These are phyloP conservation scores for Mesoclemmys tuberculata DNA, from an alignment of 2,113 vertebrate species.

Conservation along the genomic window DNA sequence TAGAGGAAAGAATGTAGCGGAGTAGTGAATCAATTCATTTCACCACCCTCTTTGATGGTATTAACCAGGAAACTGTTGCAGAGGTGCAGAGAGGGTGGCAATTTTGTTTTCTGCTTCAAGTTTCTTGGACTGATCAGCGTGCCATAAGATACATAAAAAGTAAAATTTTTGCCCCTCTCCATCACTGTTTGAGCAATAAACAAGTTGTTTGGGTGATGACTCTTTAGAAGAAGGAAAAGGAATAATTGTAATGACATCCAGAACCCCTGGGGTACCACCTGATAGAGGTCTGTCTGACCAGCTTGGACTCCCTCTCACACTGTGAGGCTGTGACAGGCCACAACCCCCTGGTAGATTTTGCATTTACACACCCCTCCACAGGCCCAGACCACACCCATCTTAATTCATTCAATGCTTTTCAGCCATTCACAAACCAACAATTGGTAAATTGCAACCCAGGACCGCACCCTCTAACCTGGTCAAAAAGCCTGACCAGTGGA, in stretches of 20 bases:
- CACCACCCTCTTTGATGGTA: background rate
- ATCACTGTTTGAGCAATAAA: background rate
- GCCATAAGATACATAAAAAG: background rate
- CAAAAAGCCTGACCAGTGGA: no score
- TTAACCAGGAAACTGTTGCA: background rate
- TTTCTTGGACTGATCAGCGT: background rate
- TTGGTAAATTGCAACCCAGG: no score
- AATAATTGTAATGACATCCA: background rate
- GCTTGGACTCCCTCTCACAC: no score
- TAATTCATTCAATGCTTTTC: no score
- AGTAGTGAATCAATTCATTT: background rate
- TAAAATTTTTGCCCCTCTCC: background rate
- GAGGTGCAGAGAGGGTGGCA: accelerated
- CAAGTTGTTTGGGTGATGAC: background rate
- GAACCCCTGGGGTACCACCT: no score
- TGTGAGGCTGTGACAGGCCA: no score
- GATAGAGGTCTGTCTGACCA: no score
- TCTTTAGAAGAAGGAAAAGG: background rate
- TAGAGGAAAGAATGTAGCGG: constrained; percentile 11
- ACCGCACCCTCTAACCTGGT: no score
- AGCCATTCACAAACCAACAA: no score
- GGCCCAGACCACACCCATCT: no score
- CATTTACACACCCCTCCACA: no score
- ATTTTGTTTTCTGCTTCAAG: background rate
- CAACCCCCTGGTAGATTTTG: no score